Percentiles rank a stretch among this genome's conserved stretches.
phyloP scores from a whole-genome alignment of 2,113 vertebrate genomes.

The Herpailurus yagouaroundi region DNA sequence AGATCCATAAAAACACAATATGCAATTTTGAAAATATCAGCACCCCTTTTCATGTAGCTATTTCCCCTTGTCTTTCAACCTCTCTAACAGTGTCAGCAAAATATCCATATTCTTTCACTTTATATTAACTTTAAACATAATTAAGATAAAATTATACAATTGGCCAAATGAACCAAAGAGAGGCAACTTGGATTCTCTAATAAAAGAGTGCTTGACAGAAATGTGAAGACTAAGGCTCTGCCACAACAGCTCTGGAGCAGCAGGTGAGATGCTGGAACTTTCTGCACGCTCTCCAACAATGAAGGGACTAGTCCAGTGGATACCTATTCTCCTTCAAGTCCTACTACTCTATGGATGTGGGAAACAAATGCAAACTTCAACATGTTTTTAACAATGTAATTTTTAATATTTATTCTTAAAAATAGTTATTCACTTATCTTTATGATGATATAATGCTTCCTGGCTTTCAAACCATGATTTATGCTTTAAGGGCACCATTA shows the following conservation, averaged over 20 bases:
- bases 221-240: neutral
- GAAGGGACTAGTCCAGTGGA: neutral
- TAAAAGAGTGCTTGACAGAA: neutral
- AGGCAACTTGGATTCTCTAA: neutral
- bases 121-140: neutral
- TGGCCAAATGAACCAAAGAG: neutral
- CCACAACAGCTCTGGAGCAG: neutral
- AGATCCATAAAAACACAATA: neutral
- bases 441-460: neutral
- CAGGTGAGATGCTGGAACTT: neutral
- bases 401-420: neutral
- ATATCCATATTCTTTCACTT: neutral
- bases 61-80: neutral
- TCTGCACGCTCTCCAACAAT: neutral
- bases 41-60: neutral
- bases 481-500: neutral
- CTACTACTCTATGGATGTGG: neutral
- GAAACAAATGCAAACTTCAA: neutral
- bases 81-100: neutral
- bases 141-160: neutral
- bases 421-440: neutral
- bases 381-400: neutral
- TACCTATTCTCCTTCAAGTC: neutral
- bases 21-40: neutral
- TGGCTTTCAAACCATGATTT: neutral